phyloP scores from a whole-genome alignment of 2,113 vertebrate genomes.

The Urocynchramus pylzowi region DNA sequence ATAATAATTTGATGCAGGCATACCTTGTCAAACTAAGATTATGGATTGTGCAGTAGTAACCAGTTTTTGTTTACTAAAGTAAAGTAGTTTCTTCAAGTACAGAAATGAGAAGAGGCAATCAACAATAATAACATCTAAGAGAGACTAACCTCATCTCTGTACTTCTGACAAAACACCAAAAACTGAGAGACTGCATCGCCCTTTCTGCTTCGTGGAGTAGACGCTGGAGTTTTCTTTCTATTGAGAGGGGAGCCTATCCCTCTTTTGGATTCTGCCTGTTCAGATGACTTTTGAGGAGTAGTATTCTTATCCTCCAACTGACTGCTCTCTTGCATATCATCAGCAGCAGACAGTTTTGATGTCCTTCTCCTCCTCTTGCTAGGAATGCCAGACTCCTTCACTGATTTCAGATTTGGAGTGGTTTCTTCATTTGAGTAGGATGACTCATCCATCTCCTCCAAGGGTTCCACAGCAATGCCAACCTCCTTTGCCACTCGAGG shows the following conservation, averaged over 20 bases:
- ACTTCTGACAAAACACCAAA: slow-evolving; percentile 82
- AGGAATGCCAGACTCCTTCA: slow-evolving; percentile 64
- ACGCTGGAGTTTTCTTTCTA: slow-evolving; percentile 69
- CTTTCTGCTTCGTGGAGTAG: slow-evolving; percentile 69
- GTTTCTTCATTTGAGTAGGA: slow-evolving; percentile 34
- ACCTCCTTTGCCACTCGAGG: slow-evolving; percentile 78
- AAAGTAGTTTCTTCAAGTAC: background rate
- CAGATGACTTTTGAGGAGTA: slow-evolving; percentile 55
- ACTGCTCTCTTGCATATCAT: slow-evolving; percentile 15
- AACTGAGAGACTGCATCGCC: slow-evolving; percentile 76
- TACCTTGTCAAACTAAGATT: background rate
- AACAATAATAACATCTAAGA: background rate
- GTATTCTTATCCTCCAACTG: slow-evolving; percentile 24
- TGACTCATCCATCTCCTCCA: slow-evolving; percentile 48
- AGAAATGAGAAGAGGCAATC: background rate
- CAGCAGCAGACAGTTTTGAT: slow-evolving; percentile 32
- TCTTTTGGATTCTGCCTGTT: slow-evolving; percentile 69
- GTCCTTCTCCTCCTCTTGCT: slow-evolving; percentile 73
- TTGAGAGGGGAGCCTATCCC: slow-evolving; percentile 58
- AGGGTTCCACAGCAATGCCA: slow-evolving; percentile 67
- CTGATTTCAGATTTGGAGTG: background rate
- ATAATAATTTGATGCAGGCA: background rate
- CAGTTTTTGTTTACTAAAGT: background rate
- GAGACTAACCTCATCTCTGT: slow-evolving; percentile 80
- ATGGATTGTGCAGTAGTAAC: background rate